phyloP scores from a whole-genome alignment of 2,113 vertebrate genomes.

The Galeopterus variegatus region DNA sequence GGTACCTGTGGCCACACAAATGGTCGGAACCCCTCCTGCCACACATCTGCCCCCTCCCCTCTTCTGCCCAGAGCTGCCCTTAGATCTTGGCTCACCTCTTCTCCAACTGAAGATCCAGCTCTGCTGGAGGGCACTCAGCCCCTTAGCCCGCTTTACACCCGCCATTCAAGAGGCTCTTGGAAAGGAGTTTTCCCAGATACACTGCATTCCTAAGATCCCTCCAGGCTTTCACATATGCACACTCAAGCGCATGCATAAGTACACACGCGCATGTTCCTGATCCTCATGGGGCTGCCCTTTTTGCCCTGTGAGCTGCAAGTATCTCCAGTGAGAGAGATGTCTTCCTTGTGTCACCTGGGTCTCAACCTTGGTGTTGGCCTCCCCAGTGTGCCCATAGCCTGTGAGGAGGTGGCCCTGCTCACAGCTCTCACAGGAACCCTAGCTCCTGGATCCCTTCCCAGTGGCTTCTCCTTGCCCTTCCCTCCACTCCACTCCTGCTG shows the following conservation, averaged over 20 bases:
- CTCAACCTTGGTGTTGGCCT: background rate
- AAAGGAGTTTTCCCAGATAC: background rate
- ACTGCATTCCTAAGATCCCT: background rate
- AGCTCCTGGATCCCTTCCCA: background rate
- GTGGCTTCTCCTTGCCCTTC: background rate
- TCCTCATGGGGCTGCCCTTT: background rate
- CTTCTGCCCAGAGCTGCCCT: background rate
- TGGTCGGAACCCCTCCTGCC: background rate
- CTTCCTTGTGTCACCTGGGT: background rate
- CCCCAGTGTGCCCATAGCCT: background rate
- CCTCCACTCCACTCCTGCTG: background rate
- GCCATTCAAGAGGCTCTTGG: background rate
- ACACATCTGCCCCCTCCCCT: background rate
- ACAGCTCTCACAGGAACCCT: background rate
- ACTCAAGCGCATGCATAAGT: rapidly evolving
- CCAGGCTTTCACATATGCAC: background rate
- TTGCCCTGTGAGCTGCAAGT: background rate
- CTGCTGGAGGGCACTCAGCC: background rate
- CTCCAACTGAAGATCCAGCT: background rate
- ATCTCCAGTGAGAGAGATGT: background rate
- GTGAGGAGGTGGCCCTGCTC: background rate
- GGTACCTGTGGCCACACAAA: conserved; percentile 84
- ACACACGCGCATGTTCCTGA: background rate
- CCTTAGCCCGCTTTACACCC: background rate
- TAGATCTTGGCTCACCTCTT: background rate